Evolutionary conservation across 2,797 vertebrate species (phyloP).

Genomic region (Menidia menidia): DNA sequence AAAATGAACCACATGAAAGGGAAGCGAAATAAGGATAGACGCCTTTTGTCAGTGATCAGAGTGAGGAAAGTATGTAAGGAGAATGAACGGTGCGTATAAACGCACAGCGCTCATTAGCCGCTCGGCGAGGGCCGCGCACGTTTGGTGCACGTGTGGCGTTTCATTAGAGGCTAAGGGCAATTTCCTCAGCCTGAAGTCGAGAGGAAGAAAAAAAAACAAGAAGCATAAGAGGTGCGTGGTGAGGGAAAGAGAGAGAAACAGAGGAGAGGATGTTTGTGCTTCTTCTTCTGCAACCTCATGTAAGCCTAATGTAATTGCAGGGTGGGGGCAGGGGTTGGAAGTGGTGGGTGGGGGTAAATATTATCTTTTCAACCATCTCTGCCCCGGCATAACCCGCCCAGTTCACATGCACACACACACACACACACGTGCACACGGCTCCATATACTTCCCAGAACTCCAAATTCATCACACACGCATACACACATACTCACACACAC

Average conservation of each 20-base stretch:
- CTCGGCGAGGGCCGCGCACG: constrained; percentile 31
- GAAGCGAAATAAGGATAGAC: constrained; percentile 26
- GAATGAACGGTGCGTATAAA: constrained; percentile 37
- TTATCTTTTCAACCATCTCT: constrained; percentile 77
- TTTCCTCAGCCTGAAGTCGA: constrained; percentile 16
- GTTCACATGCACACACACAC: constrained; percentile 21
- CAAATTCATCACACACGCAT: constrained; percentile 83
- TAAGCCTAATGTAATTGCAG: constrained; percentile 76
- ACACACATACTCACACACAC: constrained; percentile 73
- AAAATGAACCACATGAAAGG: constrained; percentile 23
- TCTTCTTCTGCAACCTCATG: constrained; percentile 60
- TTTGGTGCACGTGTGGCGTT: constrained; percentile 44
- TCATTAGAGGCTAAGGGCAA: constrained; percentile 40
- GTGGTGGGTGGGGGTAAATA: constrained; percentile 63
- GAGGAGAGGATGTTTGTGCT: constrained; percentile 64
- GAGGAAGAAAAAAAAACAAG: constrained; percentile 14
- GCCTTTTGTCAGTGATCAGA: constrained; percentile 23
- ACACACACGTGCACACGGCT: constrained; percentile 16
- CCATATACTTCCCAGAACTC: constrained; percentile 45
- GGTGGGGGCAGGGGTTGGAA: constrained; percentile 50
- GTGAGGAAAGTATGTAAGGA: constrained; percentile 13
- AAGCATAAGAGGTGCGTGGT: constrained; percentile 1
- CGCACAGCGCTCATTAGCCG: constrained; percentile 50
- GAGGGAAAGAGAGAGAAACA: constrained; percentile 13
- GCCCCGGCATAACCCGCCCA: constrained; percentile 47